Evolutionary conservation across 2,888 invertebrate species (phyloP), one percentile per base, ranked within the genome.

Genomic region (Drosophila austrosaltans): DNA sequence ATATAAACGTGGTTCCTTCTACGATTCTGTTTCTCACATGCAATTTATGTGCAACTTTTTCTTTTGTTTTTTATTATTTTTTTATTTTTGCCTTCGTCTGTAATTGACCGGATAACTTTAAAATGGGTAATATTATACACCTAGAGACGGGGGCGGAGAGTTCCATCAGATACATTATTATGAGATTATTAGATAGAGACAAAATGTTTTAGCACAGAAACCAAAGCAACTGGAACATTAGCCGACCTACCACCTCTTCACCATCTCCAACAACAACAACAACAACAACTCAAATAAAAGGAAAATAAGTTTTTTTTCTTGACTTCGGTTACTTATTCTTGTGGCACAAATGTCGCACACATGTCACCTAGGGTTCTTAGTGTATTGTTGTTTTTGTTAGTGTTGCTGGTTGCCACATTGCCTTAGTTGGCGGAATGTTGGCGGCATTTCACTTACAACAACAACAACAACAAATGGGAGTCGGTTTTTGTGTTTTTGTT

Each of bases 191-290:
- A 90, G 83, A 66, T 69, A 87, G 87, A 81, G 84, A 78, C 76
- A 70, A 81, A 86, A 78, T 76, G 71, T 79, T 82, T 78, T 87
- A 89, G 76, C 92, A 90, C 81, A 91, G 89, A 91, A 91, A 91
- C 79, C 73, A 87, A 91, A 80, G 88, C 84, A 91, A 85, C 83
- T 91, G 91, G 89, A 91, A 91, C 88, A 90, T 87, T 85, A 78
- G 85, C 83, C 77, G 68, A 39, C 58, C 63, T 30, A 10, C 68
- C 72, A 68, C 69, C 66, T 69, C 69, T 65, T 69, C 16, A 39
- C 42, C 12, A 32, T 8, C 25, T 48, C 48, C 4, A 48, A 48
- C 22, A 25, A 25, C 8, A 48, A 25, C 3, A 48, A 25, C 3
- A 48, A 22, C 0, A 44, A 20, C 6, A 44, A 42, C 40, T 7